Conservation (phyloP, 2,797 vertebrate species). For the Cheirogaleus major region DNA sequence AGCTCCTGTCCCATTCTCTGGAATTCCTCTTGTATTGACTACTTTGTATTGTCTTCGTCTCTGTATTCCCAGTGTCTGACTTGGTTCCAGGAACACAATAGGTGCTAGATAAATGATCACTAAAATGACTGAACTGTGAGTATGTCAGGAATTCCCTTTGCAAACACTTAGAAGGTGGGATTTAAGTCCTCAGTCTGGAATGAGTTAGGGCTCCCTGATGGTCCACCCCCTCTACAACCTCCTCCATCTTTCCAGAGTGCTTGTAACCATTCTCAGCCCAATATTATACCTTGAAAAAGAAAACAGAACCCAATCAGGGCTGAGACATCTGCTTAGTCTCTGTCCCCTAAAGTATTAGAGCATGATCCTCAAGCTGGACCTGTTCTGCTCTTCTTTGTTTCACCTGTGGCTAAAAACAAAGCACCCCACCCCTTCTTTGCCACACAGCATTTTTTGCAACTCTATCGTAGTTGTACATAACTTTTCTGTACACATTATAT, state of each 20-base stretch:
- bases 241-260: background rate
- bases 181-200: background rate
- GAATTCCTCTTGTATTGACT: constrained; percentile 20
- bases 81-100: background rate
- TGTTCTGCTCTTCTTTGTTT: background rate
- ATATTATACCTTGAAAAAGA: background rate
- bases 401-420: background rate
- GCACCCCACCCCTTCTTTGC: background rate
- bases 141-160: background rate
- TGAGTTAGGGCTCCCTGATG: background rate
- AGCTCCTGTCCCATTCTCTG: background rate
- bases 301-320: background rate
- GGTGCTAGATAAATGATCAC: background rate
- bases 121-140: background rate
- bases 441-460: background rate
- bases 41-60: background rate
- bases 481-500: background rate
- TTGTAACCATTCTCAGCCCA: background rate
- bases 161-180: background rate
- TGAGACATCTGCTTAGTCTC: background rate
- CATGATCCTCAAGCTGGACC: background rate
- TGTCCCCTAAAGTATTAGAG: background rate
- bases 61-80: background rate
- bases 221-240: background rate
- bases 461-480: background rate